Evolutionary conservation across 2,113 vertebrate genomes (phyloP).

Genomic region (Podarcis raffonei): DNA sequence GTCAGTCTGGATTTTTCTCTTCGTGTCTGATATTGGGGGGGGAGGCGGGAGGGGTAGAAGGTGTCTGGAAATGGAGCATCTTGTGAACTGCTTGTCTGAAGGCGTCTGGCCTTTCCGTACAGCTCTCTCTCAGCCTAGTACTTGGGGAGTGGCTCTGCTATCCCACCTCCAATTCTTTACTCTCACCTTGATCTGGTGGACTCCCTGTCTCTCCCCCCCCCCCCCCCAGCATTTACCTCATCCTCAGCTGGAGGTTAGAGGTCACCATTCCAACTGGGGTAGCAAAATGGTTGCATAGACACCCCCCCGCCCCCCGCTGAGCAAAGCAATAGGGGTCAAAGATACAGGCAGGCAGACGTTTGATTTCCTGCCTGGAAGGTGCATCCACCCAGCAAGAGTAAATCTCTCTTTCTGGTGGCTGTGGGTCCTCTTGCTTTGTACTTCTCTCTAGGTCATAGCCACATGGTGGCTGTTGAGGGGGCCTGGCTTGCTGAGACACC

Average conservation of each 20-base stretch:
- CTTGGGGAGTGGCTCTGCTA: not conserved
- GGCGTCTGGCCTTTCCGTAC: not conserved
- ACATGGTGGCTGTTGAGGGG: not conserved
- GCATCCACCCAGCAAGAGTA: not conserved
- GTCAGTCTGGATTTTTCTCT: not conserved
- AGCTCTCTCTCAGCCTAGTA: not conserved
- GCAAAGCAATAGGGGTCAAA: not conserved
- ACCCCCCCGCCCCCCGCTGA: no score
- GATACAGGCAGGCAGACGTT: not conserved
- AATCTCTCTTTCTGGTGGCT: rapidly evolving
- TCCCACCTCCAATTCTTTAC: not conserved
- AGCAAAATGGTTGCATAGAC: no score
- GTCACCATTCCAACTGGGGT: not conserved
- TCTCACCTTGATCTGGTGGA: not conserved
- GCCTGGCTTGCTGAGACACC: not conserved
- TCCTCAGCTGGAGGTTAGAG: not conserved
- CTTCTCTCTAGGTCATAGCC: not conserved
- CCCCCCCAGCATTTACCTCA: not conserved
- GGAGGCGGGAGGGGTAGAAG: not conserved
- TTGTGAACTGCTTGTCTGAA: not conserved
- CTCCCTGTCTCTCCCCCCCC: no score
- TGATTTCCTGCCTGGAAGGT: not conserved
- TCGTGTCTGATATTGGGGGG: not conserved
- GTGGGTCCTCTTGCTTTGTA: constrained; percentile 12
- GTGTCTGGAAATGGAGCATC: not conserved